Conservation (phyloP, 2,888 invertebrate genomes). For the Noctuana brunneofusca region DNA sequence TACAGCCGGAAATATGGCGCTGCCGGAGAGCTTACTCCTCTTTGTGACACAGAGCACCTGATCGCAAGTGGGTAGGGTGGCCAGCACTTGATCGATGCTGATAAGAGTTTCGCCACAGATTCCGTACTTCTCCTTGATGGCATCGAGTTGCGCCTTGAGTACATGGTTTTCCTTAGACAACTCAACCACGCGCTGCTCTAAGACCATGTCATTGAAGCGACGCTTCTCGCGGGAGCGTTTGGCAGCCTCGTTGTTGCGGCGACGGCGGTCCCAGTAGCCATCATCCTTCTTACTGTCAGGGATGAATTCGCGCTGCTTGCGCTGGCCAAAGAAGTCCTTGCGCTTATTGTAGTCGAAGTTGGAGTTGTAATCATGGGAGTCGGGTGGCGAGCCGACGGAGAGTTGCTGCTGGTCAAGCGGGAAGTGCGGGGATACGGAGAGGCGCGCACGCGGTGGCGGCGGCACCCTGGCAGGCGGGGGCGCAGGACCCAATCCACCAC, state of each 20-base stretch:
- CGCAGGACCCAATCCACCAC: constrained; percentile 67
- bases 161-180: constrained; percentile 97
- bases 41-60: constrained; percentile 93
- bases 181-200: constrained; percentile 96
- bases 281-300: constrained; percentile 98
- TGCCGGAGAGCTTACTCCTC: constrained; percentile 80
- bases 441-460: constrained; percentile 64
- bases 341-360: constrained; percentile 85
- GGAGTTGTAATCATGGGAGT: constrained; percentile 72
- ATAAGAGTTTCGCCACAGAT: constrained; percentile 93
- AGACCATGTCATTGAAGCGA: constrained; percentile 97
- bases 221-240: constrained; percentile 98
- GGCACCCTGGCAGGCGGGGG: constrained; percentile 64
- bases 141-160: constrained; percentile 94
- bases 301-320: constrained; percentile 97
- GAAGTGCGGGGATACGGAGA: constrained; percentile 73
- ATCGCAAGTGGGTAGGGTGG: constrained; percentile 92
- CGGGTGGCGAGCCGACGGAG: constrained; percentile 53
- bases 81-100: constrained; percentile 94
- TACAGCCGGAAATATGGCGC: constrained; percentile 81
- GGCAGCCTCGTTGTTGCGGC: constrained; percentile 98
- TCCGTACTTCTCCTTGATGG: constrained; percentile 96
- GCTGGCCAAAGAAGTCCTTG: constrained; percentile 93
- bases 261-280: constrained; percentile 97
- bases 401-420: constrained; percentile 76